phyloP scores from a whole-genome alignment of 1,140 invertebrate genomes.

The Drosophila ercepeae region DNA sequence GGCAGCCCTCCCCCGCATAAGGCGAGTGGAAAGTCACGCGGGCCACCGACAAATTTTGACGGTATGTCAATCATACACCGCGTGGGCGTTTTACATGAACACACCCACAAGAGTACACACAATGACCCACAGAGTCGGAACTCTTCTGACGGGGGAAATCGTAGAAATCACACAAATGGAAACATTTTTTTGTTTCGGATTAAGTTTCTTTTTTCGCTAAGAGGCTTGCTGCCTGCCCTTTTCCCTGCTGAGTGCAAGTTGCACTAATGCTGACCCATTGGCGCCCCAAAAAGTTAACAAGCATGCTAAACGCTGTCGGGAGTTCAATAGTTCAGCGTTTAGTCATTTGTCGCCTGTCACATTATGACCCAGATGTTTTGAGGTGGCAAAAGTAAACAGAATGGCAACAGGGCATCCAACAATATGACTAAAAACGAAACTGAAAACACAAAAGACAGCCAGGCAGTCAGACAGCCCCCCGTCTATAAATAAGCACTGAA shows the following conservation, averaged over 20 bases:
- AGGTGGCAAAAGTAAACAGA: constrained; percentile 26
- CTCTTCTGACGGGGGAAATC: constrained; percentile 42
- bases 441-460: constrained; percentile 32
- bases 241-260: constrained; percentile 22
- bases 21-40: constrained; percentile 32
- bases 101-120: constrained; percentile 18
- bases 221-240: constrained; percentile 67
- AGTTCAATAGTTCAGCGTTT: constrained; percentile 57
- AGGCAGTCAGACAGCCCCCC: neutral
- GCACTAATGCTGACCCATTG: constrained; percentile 41
- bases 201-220: constrained; percentile 42
- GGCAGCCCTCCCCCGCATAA: constrained; percentile 17
- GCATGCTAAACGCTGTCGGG: constrained; percentile 58
- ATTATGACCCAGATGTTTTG: constrained; percentile 37
- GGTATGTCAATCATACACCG: constrained; percentile 57
- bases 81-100: constrained; percentile 44
- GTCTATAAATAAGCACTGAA: constrained; percentile 60
- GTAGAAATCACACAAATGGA: constrained; percentile 54
- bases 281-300: constrained; percentile 50
- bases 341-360: constrained; percentile 40
- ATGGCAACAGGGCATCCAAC: too few relatives aligned
- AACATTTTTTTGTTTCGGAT: constrained; percentile 14
- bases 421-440: constrained; percentile 6
- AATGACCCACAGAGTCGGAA: neutral
- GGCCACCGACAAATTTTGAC: constrained; percentile 22